Conservation (phyloP, 2,113 vertebrate species). For the Crotalus horridus region DNA sequence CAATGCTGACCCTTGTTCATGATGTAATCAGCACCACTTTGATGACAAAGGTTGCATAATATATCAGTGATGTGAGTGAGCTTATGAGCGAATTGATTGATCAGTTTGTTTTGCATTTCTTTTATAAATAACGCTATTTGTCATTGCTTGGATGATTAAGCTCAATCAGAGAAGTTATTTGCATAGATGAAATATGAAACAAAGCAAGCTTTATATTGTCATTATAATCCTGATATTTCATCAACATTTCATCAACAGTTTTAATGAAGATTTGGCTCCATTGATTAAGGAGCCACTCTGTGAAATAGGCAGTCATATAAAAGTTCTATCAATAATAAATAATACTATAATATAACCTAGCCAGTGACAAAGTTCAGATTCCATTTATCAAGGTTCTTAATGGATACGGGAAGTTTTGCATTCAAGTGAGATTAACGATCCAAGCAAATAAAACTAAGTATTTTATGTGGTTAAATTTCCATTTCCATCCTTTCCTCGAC, state of each 20-base stretch:
- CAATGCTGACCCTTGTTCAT: neutral
- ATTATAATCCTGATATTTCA: neutral
- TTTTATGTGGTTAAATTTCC: neutral
- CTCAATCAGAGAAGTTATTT: neutral
- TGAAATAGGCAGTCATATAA: neutral
- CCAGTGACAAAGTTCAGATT: accelerated
- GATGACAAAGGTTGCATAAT: neutral
- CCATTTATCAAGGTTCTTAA: neutral
- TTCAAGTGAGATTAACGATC: neutral
- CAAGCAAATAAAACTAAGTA: neutral
- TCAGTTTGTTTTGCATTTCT: neutral
- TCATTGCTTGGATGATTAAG: neutral
- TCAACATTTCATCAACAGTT: neutral
- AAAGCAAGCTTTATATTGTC: neutral
- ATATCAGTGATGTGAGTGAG: neutral
- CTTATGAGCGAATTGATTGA: neutral
- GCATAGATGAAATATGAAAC: neutral
- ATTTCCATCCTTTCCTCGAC: neutral
- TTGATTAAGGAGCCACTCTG: neutral
- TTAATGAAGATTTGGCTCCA: neutral
- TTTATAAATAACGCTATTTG: neutral
- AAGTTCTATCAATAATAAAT: neutral
- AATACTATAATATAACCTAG: neutral
- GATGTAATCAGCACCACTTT: neutral
- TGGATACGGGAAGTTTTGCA: neutral